phyloP scores from a whole-genome alignment of 2,888 invertebrate species.

The Thyatira batis region DNA sequence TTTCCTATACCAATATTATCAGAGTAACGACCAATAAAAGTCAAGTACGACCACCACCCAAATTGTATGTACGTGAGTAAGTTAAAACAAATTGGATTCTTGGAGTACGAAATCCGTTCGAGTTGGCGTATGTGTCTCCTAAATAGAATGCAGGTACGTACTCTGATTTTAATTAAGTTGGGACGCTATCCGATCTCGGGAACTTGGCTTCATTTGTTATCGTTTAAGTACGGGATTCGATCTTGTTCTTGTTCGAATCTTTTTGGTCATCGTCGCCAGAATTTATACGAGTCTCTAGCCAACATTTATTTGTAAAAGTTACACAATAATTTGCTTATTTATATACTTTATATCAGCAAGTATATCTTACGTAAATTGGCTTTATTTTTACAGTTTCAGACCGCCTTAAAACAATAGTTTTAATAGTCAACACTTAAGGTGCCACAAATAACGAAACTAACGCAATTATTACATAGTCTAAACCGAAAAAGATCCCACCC shows the following conservation, averaged over 20 bases:
- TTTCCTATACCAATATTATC: slow-evolving; percentile 52
- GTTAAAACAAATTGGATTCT: slow-evolving; percentile 52
- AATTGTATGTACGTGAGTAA: slow-evolving; percentile 16
- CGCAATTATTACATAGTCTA: background rate
- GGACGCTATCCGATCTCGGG: background rate
- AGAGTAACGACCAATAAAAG: slow-evolving; percentile 66
- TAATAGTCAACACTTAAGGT: background rate
- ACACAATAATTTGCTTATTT: too few species aligned
- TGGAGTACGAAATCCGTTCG: slow-evolving; percentile 33
- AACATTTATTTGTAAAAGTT: too few species aligned
- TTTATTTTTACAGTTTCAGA: background rate
- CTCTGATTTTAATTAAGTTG: background rate
- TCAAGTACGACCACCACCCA: slow-evolving; percentile 56
- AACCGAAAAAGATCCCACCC: background rate
- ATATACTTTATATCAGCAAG: too few species aligned
- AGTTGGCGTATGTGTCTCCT: slow-evolving; percentile 22
- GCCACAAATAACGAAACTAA: background rate
- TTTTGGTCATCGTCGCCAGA: background rate
- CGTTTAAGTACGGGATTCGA: background rate
- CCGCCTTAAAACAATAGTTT: too few species aligned
- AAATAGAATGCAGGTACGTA: slow-evolving; percentile 6
- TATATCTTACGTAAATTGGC: too few species aligned
- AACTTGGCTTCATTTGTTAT: background rate
- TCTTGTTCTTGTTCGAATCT: background rate
- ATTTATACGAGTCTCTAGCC: too few species aligned